Base-by-base conservation (phyloP, 37 sponge, comb jelly and placozoan species). In the Oopsacas minuta region DNA sequence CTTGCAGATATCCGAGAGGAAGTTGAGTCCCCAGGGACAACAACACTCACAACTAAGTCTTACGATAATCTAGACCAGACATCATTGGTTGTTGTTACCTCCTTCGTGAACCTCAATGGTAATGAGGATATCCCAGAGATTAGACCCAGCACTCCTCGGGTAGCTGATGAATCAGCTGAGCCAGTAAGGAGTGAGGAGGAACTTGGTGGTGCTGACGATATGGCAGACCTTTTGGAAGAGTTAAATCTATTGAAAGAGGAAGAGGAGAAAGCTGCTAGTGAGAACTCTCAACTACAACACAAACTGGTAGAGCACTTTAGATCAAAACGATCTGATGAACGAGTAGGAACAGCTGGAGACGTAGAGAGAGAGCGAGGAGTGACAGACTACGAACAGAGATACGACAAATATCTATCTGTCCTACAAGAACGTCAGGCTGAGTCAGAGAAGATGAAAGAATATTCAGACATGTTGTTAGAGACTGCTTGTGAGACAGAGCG, bases 341-440 rank as follows among this genome's bases (percentile, higher is more conserved):
- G 30, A 36, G 0, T 0, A 7, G 35, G 93, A 92, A 85, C 89
- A 15, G 99, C 95, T 23, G 95, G 93, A 46, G 83, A 82, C 35
- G 84, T 81, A 34, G 99, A 97, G 37, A 87, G 90, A 0, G 93
- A 88, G 36, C 90, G 90, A 30, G 89, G 87, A 82, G 87, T 88
- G 0, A 88, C 92, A 52, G 99, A 97, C 82, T 92, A 93, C 38
- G 94, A 97, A 86, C 94, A 93, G 83, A 85, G 94, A 42, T 97
- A 91, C 53, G n/a, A 52, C 36, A 88, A 91, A 52, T 88, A 88
- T 52, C n/a, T 95, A 25, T 61, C 75, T 39, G 90, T 88, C 36
- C 82, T 96, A 46, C 93, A 91, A 23, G 85, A 83, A 15, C 83
- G 89, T 32, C 86, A 94, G 51, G 0, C 35, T 23, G 94, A 96